Evolutionary conservation across 2,797 vertebrate species (phyloP).

Genomic region (Otolemur crassicaudatus): DNA sequence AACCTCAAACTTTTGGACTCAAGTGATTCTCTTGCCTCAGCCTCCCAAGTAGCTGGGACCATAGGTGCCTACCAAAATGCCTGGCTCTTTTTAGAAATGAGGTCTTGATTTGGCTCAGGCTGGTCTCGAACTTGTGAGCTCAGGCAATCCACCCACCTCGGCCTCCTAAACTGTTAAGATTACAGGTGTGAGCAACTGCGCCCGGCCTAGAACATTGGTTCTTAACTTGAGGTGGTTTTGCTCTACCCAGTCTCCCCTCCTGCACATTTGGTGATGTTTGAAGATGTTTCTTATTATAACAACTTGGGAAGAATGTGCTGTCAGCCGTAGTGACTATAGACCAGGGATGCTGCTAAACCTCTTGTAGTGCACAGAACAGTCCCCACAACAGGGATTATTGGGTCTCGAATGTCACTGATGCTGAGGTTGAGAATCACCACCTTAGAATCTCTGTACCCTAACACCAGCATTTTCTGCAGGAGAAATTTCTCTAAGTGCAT

Average conservation of each 20-base stretch:
- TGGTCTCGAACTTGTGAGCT: no score
- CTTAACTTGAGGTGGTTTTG: neutral
- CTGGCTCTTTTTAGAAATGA: no score
- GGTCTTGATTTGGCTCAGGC: no score
- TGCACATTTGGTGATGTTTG: neutral
- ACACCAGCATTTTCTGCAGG: neutral
- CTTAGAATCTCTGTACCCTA: neutral
- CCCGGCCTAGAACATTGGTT: neutral
- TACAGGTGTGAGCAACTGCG: no score
- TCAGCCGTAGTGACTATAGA: neutral
- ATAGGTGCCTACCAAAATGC: no score
- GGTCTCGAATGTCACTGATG: neutral
- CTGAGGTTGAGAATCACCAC: neutral
- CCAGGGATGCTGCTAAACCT: neutral
- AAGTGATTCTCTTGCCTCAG: no score
- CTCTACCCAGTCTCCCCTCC: neutral
- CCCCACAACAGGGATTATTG: neutral
- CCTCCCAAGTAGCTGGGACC: no score
- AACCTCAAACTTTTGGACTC: no score
- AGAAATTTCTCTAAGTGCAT: neutral
- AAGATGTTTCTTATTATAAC: neutral
- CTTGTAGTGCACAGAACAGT: neutral
- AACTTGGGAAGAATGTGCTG: neutral
- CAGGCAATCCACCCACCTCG: no score
- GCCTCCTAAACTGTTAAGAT: no score